Conservation (phyloP, 2,797 vertebrate species). For the Melanotaenia maccullochi region DNA sequence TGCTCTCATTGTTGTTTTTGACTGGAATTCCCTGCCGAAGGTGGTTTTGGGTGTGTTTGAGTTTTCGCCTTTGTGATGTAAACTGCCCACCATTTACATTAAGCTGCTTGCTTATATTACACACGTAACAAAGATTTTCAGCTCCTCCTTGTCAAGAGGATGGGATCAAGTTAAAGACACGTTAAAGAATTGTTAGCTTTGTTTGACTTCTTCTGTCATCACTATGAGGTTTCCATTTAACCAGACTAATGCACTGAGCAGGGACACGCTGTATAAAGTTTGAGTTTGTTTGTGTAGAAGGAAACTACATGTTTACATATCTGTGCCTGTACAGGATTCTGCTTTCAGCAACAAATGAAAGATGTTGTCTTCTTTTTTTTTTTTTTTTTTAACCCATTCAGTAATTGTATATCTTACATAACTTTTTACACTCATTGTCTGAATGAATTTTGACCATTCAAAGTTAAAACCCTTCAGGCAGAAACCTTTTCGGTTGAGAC, state of each 20-base stretch:
- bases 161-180: conserved; percentile 7
- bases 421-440: background rate
- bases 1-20: conserved; percentile 57
- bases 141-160: conserved; percentile 30
- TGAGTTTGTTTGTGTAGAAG: background rate
- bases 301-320: conserved; percentile 16
- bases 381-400: too few relatives aligned
- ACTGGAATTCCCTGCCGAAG: conserved; percentile 45
- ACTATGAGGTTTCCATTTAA: conserved; percentile 27
- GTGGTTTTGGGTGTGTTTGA: conserved; percentile 55
- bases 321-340: conserved; percentile 27
- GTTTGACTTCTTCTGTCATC: conserved; percentile 41
- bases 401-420: background rate
- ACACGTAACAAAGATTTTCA: conserved; percentile 34
- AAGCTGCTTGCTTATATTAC: conserved; percentile 37
- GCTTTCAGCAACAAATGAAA: conserved; percentile 15
- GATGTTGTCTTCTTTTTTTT: background rate
- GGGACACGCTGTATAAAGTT: conserved; percentile 12
- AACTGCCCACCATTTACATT: conserved; percentile 41
- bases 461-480: background rate
- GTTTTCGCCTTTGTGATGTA: conserved; percentile 38
- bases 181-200: conserved; percentile 46
- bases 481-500: conserved; percentile 29
- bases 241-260: conserved; percentile 14
- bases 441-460: conserved; percentile 8